Evolutionary conservation across 2,888 invertebrate species (phyloP), one percentile per base, ranked within the genome.

Genomic region (Acleris holmiana): DNA sequence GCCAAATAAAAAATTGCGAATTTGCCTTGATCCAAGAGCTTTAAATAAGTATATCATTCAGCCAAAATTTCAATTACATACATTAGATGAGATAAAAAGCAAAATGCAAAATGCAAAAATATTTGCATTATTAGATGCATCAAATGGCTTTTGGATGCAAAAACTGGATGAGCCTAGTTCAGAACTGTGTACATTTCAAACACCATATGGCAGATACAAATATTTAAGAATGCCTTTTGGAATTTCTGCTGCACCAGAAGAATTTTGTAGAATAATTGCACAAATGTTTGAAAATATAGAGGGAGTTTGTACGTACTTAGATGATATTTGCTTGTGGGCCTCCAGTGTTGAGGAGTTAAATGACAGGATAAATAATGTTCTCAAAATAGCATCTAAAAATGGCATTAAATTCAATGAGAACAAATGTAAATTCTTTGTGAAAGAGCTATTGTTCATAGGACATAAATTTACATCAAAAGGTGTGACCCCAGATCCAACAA

Each of bases 151-250:
- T 55, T 70, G 68, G 67, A 65, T 64, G 61, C 6, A 64, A 4
- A 47, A 60, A 15, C 21, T 69, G 3, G 55, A 62, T 51, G 25
- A 46, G 7, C 40, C 48, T n/a, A 66, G 69, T 40, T 55, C 62
- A 13, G 50, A 68, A 5, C 50, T 71, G 1, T 68, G 67, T 35
- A 71, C 68, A 4, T 70, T 70, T 41, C 65, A 55, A 19, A 69
- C 69, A 44, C 69, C 61, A 6, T 69, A 50, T 57, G 66, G 68
- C 0, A 44, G 71, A 8, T 71, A 71, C 40, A 65, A 53, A 58
- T 69, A 61, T 48, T 7, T 8, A 50, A 50, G 66, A 48, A 13
- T 66, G 25, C 66, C 66, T 2, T 66, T 66, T 46, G 66, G 66
- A 21, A 60, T 66, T 13, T n/a, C 40, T 25, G 56, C 61, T 25